Conservation (phyloP, 2,113 vertebrate species). For the Siniperca chuatsi region DNA sequence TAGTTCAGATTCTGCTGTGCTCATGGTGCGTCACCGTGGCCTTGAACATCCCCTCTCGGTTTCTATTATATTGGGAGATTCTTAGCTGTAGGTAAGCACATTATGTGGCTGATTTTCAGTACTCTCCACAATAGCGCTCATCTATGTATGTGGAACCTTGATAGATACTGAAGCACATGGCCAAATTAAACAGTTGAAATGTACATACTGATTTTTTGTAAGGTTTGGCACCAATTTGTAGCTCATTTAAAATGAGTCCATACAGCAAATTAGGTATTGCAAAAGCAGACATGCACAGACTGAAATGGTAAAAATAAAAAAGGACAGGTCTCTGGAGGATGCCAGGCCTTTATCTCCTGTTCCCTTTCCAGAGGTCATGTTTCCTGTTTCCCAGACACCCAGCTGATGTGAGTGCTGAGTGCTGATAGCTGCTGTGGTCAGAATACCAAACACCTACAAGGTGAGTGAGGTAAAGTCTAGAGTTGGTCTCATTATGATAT, state of each 20-base stretch:
- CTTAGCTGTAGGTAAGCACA: background rate
- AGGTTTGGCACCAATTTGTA: background rate
- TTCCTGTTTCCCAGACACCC: conserved; percentile 52
- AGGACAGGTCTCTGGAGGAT: conserved; percentile 14
- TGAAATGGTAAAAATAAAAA: background rate
- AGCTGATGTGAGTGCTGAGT: too few species aligned
- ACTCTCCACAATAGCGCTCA: background rate
- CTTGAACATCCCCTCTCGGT: background rate
- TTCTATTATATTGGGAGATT: background rate
- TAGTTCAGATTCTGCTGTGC: conserved; percentile 8
- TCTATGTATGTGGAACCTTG: background rate
- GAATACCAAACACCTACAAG: conserved; percentile 52
- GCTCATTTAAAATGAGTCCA: background rate
- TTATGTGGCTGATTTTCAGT: background rate
- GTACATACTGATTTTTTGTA: background rate
- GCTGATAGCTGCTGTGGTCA: conserved; percentile 33
- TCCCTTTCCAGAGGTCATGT: conserved; percentile 50
- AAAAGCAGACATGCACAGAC: conserved; percentile 1
- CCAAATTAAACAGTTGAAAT: background rate
- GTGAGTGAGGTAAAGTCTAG: conserved; percentile 10
- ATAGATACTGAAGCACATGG: background rate
- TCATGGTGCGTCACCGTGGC: background rate
- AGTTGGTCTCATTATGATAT: background rate
- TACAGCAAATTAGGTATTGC: conserved; percentile 5
- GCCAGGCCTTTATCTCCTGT: conserved; percentile 21